Percentiles rank a stretch among this genome's conserved stretches.
Evolutionary conservation across 1,140 invertebrate species (phyloP).

Genomic region (Drosophila albomicans): DNA sequence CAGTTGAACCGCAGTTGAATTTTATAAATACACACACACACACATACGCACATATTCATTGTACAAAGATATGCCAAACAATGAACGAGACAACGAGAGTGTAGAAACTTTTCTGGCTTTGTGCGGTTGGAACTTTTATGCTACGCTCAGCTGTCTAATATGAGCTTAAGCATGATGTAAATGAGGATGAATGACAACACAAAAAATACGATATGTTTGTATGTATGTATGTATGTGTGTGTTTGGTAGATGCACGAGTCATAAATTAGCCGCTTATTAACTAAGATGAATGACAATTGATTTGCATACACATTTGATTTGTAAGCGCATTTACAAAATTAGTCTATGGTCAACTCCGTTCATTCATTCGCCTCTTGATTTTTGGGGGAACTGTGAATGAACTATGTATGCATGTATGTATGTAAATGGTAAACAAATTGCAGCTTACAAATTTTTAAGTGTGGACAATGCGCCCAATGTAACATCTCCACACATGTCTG

Average conservation of each 20-base stretch:
- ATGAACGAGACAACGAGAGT: slow-evolving; percentile 30
- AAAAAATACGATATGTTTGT: not conserved
- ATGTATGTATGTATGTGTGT: not conserved
- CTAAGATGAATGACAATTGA: slow-evolving; percentile 18
- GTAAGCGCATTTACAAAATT: slow-evolving; percentile 10
- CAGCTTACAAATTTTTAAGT: slow-evolving; percentile 6
- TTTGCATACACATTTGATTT: slow-evolving; percentile 21
- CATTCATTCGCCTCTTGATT: slow-evolving; percentile 18
- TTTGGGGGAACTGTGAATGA: slow-evolving; percentile 18
- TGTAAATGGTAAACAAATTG: slow-evolving; percentile 11
- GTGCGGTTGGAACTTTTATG: slow-evolving; percentile 10
- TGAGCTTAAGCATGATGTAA: slow-evolving; percentile 15
- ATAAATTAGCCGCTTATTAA: slow-evolving; percentile 29
- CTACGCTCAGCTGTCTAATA: slow-evolving; percentile 1
- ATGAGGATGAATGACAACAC: slow-evolving; percentile 8
- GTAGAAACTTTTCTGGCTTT: slow-evolving; percentile 5
- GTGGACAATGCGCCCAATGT: not conserved
- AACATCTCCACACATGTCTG: too few relatives aligned
- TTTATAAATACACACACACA: not conserved
- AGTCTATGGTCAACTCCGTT: not conserved
- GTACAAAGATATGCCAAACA: not conserved
- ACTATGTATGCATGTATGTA: not conserved
- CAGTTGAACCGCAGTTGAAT: slow-evolving; percentile 12
- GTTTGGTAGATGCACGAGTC: not conserved
- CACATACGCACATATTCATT: not conserved